These are phyloP conservation scores for Intellagama lesueurii DNA, from an alignment of 2,797 vertebrate species.

Conservation along the genomic window DNA sequence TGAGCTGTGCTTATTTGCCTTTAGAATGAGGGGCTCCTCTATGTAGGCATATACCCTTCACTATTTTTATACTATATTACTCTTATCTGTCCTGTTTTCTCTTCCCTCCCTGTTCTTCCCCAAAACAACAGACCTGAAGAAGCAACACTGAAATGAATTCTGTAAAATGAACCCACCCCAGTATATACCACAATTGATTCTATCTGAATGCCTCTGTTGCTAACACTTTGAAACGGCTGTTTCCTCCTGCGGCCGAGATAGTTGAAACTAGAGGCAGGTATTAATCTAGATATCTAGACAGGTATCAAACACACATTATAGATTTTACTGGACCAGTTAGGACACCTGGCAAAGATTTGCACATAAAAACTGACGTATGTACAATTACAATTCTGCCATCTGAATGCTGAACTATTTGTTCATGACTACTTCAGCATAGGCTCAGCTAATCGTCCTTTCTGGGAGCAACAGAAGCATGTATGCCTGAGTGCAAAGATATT, in stretches of 20 bases:
- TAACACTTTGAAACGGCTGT: neutral
- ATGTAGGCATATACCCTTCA: neutral
- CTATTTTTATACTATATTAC: neutral
- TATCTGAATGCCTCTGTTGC: neutral
- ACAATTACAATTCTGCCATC: neutral
- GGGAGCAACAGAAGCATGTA: neutral
- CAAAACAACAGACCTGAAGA: neutral
- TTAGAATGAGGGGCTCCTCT: neutral
- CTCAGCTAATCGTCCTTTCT: neutral
- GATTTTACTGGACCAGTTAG: neutral
- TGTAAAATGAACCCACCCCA: neutral
- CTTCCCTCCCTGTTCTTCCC: neutral
- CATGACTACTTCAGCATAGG: neutral
- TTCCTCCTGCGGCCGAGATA: neutral
- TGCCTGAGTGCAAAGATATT: too few species aligned
- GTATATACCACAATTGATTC: neutral
- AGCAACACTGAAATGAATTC: neutral
- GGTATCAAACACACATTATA: neutral
- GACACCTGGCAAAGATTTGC: neutral
- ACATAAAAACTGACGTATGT: neutral
- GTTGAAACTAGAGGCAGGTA: neutral
- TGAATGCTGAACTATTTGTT: constrained; percentile 11
- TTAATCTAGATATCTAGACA: neutral
- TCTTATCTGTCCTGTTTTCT: neutral
- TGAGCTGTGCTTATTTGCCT: constrained; percentile 39